Base-by-base conservation (phyloP, 2,888 invertebrate genomes). In the Pseudoips prasinana region DNA sequence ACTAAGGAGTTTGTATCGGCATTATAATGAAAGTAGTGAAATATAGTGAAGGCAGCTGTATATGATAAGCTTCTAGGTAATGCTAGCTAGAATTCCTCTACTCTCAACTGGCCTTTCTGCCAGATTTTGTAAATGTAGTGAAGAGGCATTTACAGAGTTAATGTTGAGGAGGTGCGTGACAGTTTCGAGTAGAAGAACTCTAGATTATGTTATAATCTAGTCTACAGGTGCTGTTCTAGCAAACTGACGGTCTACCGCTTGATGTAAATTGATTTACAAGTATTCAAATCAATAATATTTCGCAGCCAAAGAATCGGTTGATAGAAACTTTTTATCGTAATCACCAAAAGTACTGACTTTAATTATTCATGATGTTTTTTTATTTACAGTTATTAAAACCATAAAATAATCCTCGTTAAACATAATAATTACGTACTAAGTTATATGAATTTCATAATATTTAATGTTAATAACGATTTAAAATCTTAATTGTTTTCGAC, bases 171-270 rank as follows among this genome's bases (percentile, higher is more conserved):
- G n/a, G n/a, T n/a, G n/a, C n/a, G n/a, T n/a, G n/a, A n/a, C n/a
- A n/a, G n/a, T n/a, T n/a, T n/a, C n/a, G n/a, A n/a, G n/a, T n/a
- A n/a, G n/a, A n/a, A n/a, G n/a, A n/a, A n/a, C n/a, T n/a, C n/a
- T n/a, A n/a, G 71, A 65, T 69, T 62, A 69, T 65, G 64, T 56
- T 63, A 57, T 61, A 67, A 66, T 85, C 83, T 86, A 85, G 85
- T 86, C 86, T 71, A 65, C 72, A 65, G 84, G 84, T 85, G 85
- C 85, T 84, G 74, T 57, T 57, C 45, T 50, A 59, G 57, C 56
- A 55, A 59, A 64, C 46, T 56, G 59, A 69, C 58, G 64, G 58
- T 68, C 67, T 69, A 69, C 58, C 40, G 45, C 32, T 41, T 30
- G 34, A 36, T 19, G 10, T 36, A 26, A 33, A 40, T 47, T 31